These are phyloP conservation scores for Myiopsitta monachus DNA, from an alignment of 2,113 vertebrate species.

Conservation along the genomic window DNA sequence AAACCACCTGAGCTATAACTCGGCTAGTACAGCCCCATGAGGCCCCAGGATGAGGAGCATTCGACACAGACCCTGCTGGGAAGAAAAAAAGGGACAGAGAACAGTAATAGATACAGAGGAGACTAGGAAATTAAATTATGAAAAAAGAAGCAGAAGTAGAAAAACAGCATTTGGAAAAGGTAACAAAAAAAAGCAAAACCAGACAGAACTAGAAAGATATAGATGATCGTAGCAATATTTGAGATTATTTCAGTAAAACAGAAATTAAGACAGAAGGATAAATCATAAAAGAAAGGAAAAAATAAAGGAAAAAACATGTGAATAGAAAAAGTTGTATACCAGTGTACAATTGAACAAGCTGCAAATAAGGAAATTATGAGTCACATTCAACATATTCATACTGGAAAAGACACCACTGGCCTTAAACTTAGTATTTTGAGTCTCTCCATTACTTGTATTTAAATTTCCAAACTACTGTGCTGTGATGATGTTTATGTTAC, in stretches of 20 bases:
- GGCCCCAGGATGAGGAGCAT: not conserved
- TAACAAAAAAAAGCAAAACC: not conserved
- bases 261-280: not conserved
- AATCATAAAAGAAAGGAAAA: not conserved
- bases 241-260: not conserved
- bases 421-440: not conserved
- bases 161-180: not conserved
- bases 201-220: not conserved
- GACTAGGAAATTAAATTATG: not conserved
- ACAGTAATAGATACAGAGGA: not conserved
- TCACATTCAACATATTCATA: not conserved
- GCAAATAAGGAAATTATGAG: not conserved
- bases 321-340: not conserved
- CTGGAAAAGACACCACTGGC: not conserved
- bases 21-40: conserved; percentile 14
- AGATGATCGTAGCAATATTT: not conserved
- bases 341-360: not conserved
- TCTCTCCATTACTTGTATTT: not conserved
- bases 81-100: conserved; percentile 43
- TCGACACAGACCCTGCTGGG: conserved; percentile 31
- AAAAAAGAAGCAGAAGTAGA: not conserved
- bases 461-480: not conserved
- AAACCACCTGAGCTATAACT: conserved; percentile 50
- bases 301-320: not conserved
- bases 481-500: not conserved